Conservation (phyloP, 2,888 invertebrate genomes). For the Pristionchus maxplancki region DNA sequence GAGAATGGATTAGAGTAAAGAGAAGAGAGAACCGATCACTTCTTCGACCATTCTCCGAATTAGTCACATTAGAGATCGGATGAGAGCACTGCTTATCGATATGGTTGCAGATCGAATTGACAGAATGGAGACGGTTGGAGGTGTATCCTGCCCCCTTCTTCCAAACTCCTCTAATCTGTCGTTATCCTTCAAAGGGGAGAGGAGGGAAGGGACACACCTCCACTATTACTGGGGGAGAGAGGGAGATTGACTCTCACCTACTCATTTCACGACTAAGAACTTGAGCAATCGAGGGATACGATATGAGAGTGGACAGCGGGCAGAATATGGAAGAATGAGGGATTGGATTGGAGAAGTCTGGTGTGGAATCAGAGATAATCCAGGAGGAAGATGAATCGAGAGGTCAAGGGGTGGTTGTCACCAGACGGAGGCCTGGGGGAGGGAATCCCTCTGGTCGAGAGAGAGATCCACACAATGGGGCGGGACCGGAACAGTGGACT, state of each 20-base stretch:
- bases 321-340: background rate
- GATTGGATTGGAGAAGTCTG: constrained; percentile 22
- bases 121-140: background rate
- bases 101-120: constrained; percentile 42
- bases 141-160: constrained; percentile 5
- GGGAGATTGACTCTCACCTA: constrained; percentile 25
- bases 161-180: constrained; percentile 28
- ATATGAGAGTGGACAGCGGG: background rate
- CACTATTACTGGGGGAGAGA: background rate
- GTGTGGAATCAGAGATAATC: background rate
- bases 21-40: background rate
- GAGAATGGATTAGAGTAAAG: constrained; percentile 8
- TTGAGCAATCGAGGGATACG: constrained; percentile 39
- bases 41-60: background rate
- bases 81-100: constrained; percentile 34
- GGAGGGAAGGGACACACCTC: constrained; percentile 14
- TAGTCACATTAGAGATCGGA: constrained; percentile 41
- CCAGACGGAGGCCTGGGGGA: constrained; percentile 23
- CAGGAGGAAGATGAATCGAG: constrained; percentile 47
- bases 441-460: constrained; percentile 24
- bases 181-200: constrained; percentile 7
- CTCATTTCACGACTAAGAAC: constrained; percentile 43
- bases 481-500: constrained; percentile 40
- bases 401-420: constrained; percentile 40
- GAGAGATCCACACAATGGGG: constrained; percentile 17